Conservation (phyloP, 2,113 vertebrate species). For the Microcebus griseorufus region DNA sequence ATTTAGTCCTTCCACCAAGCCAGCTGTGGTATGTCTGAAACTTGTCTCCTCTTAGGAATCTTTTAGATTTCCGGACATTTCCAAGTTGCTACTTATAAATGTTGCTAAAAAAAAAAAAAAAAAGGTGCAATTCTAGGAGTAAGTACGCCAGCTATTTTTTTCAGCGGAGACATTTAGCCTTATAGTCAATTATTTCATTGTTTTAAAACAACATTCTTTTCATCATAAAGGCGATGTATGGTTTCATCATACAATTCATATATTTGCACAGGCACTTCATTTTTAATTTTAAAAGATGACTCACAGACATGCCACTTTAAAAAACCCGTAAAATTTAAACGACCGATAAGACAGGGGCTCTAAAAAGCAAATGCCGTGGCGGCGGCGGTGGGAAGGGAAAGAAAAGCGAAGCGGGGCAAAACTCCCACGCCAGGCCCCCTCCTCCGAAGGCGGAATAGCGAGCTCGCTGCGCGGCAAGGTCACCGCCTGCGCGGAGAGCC, state of each 20-base stretch:
- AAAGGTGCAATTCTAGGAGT: neutral
- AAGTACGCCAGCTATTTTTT: neutral
- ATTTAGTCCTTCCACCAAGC: neutral
- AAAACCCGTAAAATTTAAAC: neutral
- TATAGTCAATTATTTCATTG: neutral
- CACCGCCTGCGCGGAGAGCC: neutral
- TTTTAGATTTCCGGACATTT: neutral
- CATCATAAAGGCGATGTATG: neutral
- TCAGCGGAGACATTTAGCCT: neutral
- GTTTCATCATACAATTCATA: neutral
- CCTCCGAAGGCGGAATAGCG: neutral
- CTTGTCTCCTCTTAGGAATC: neutral
- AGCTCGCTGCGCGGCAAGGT: neutral
- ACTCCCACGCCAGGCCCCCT: neutral
- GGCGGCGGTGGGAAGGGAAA: neutral
- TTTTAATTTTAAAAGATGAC: conserved; percentile 19
- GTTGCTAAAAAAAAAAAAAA: neutral
- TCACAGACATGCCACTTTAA: neutral
- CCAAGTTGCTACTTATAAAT: neutral
- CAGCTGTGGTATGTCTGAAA: neutral
- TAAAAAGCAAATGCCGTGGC: neutral
- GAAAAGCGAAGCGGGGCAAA: neutral
- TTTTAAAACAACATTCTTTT: neutral
- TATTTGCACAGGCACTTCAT: neutral
- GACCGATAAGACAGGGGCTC: neutral